These are phyloP conservation scores for Melanotaenia pygmaea DNA, from an alignment of 2,797 vertebrate genomes.

Conservation along the genomic window DNA sequence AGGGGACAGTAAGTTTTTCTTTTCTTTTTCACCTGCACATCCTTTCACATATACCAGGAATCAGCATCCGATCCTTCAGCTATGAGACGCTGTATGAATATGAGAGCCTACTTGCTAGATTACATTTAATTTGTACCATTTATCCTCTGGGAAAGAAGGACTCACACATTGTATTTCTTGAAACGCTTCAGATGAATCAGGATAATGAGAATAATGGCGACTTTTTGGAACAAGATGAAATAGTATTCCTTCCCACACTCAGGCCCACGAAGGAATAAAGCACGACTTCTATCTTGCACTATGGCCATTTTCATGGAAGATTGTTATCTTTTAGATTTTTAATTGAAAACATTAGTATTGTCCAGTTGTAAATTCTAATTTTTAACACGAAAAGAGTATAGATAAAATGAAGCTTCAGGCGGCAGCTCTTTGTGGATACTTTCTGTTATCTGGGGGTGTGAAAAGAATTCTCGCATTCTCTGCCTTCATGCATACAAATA, in stretches of 20 bases:
- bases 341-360: constrained; percentile 57
- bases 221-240: constrained; percentile 40
- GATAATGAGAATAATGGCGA: constrained; percentile 40
- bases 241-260: constrained; percentile 21
- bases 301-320: constrained; percentile 24
- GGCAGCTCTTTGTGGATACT: constrained; percentile 29
- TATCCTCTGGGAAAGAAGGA: constrained; percentile 42
- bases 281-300: not conserved
- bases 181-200: constrained; percentile 55
- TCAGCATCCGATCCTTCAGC: constrained; percentile 27
- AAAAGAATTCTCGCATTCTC: constrained; percentile 44
- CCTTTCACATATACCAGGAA: constrained; percentile 21
- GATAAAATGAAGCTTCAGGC: constrained; percentile 55
- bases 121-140: constrained; percentile 52
- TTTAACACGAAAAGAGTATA: constrained; percentile 37
- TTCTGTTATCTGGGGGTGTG: constrained; percentile 58
- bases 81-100: constrained; percentile 40
- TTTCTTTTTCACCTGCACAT: not conserved
- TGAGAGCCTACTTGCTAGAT: constrained; percentile 38
- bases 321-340: constrained; percentile 44
- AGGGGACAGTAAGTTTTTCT: not conserved
- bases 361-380: constrained; percentile 49
- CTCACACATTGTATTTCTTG: constrained; percentile 39
- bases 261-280: constrained; percentile 16
- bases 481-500: constrained; percentile 76